phyloP scores from a whole-genome alignment of 2,888 invertebrate species.

The Oxyteleia sp. region DNA sequence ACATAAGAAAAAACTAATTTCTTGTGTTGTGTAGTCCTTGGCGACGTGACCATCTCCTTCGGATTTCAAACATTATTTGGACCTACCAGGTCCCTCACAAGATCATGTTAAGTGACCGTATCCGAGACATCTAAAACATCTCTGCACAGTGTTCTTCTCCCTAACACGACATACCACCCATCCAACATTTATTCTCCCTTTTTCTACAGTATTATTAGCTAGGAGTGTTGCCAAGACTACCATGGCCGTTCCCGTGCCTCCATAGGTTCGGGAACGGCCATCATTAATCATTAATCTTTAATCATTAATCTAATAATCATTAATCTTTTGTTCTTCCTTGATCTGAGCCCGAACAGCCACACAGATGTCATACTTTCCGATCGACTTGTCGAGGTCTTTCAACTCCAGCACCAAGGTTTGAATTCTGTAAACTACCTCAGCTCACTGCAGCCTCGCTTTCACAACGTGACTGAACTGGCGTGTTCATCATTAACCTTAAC shows the following conservation, averaged over 20 bases:
- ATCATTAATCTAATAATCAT: constrained; percentile 10
- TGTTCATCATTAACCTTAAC: too few relatives aligned
- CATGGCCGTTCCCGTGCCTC: constrained; percentile 34
- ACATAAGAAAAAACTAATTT: too few relatives aligned
- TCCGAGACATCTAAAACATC: constrained; percentile 66
- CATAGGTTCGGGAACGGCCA: too few relatives aligned
- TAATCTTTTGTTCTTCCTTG: not conserved
- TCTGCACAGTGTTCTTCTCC: constrained; percentile 14
- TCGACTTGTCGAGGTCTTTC: constrained; percentile 59
- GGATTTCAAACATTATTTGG: too few relatives aligned
- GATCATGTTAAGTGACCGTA: constrained; percentile 51
- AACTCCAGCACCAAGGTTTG: constrained; percentile 25
- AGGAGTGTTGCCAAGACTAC: constrained; percentile 6
- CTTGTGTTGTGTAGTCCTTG: too few relatives aligned
- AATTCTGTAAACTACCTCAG: not conserved
- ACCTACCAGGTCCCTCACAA: constrained; percentile 56
- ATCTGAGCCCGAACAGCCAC: too few relatives aligned
- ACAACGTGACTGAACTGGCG: not conserved
- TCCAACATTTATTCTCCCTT: constrained; percentile 28
- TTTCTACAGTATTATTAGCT: not conserved
- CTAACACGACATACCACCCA: constrained; percentile 62
- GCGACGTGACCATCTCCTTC: too few relatives aligned
- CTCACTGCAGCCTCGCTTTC: not conserved
- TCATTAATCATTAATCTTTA: too few relatives aligned
- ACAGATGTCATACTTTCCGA: too few relatives aligned